Conservation (phyloP, 2,113 vertebrate genomes). For the Brachypodius melanocephalos region DNA sequence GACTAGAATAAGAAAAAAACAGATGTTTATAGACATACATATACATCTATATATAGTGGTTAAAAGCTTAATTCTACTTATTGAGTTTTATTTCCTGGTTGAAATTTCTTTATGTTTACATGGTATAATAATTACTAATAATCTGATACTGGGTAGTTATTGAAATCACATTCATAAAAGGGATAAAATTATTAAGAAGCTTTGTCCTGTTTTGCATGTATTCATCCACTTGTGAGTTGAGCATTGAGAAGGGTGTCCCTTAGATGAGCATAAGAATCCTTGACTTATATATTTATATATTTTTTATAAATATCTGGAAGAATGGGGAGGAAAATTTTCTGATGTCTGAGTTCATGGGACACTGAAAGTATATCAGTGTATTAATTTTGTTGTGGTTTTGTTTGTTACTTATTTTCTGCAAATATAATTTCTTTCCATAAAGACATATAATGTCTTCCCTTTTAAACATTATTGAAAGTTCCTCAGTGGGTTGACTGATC, state of each 20-base stretch:
- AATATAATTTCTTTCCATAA: not conserved
- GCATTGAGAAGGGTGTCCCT: not conserved
- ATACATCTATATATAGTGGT: too few species aligned
- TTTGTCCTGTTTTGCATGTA: not conserved
- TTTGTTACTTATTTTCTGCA: not conserved
- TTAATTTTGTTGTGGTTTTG: not conserved
- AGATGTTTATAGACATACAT: not conserved
- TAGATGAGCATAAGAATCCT: not conserved
- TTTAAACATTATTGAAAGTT: not conserved
- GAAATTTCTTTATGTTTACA: not conserved
- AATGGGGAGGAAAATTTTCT: not conserved
- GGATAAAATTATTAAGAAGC: not conserved
- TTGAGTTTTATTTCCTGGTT: not conserved
- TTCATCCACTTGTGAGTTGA: not conserved
- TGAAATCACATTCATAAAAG: not conserved
- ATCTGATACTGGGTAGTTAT: not conserved
- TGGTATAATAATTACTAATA: not conserved
- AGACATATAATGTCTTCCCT: not conserved
- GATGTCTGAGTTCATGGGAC: not conserved
- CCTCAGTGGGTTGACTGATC: not conserved
- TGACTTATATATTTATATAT: not conserved
- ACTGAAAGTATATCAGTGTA: not conserved
- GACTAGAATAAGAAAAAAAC: not conserved
- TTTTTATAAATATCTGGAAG: not conserved
- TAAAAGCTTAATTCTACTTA: not conserved